Evolutionary conservation across 2,797 vertebrate genomes (phyloP).

Genomic region (Potorous gilbertii): DNA sequence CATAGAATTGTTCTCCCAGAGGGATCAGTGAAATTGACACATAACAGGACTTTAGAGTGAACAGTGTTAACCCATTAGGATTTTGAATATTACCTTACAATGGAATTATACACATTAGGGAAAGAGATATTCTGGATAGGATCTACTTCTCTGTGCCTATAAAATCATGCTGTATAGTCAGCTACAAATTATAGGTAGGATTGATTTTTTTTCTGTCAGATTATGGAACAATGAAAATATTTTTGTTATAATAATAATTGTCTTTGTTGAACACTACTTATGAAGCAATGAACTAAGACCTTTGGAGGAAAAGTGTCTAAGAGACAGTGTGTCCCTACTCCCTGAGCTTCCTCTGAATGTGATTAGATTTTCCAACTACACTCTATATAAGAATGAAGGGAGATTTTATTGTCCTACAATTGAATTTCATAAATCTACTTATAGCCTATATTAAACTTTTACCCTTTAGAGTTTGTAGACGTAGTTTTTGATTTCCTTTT

Average conservation of each 20-base stretch:
- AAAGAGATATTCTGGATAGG: background rate
- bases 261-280: slow-evolving; percentile 8
- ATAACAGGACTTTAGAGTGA: no score
- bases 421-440: slow-evolving; percentile 49
- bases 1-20: no score
- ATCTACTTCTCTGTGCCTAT: background rate
- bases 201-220: background rate
- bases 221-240: background rate
- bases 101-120: no score
- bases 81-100: background rate
- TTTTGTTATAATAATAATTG: background rate
- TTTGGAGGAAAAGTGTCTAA: slow-evolving; percentile 21
- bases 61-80: no score
- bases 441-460: slow-evolving; percentile 40
- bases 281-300: background rate
- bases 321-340: slow-evolving; percentile 18
- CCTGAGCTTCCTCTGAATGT: slow-evolving; percentile 38
- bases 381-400: background rate
- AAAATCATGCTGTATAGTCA: background rate
- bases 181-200: background rate
- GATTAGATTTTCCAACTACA: background rate
- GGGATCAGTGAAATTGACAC: no score
- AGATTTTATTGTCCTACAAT: slow-evolving; percentile 11
- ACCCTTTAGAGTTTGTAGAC: slow-evolving; percentile 18
- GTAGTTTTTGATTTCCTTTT: slow-evolving; percentile 29